Conservation (phyloP, 2,113 vertebrate genomes). For the Toxostoma redivivum region DNA sequence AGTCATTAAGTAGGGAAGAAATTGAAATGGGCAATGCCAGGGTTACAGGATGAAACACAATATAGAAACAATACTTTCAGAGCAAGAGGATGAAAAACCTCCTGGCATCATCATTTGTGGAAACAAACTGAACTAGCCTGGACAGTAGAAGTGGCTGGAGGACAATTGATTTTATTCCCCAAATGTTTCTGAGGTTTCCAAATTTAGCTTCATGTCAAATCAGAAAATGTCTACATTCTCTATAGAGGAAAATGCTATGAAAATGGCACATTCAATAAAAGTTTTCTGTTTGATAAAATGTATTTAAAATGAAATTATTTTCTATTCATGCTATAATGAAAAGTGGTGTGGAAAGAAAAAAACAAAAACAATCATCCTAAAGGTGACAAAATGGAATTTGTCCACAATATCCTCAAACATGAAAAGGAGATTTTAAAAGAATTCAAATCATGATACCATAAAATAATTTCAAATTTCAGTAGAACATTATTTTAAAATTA, state of each 20-base stretch:
- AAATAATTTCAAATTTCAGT: background rate
- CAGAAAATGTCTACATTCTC: background rate
- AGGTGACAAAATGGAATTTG: background rate
- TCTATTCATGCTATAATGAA: background rate
- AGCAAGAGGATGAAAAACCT: background rate
- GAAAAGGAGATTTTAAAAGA: background rate
- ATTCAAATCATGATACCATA: background rate
- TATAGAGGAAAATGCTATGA: background rate
- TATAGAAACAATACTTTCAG: background rate
- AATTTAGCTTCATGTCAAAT: background rate
- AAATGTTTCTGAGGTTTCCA: background rate
- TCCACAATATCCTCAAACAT: background rate
- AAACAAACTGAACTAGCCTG: background rate
- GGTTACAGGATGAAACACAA: background rate
- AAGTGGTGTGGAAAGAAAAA: background rate
- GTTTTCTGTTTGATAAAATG: background rate
- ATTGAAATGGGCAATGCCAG: background rate
- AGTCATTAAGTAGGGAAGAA: background rate
- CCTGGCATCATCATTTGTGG: background rate
- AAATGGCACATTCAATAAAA: background rate
- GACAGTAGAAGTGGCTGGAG: background rate
- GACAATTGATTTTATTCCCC: background rate
- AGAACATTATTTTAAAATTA: background rate
- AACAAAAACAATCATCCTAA: background rate
- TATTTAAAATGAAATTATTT: background rate